Conservation (phyloP, 2,113 vertebrate species). For the Condylura cristata region DNA sequence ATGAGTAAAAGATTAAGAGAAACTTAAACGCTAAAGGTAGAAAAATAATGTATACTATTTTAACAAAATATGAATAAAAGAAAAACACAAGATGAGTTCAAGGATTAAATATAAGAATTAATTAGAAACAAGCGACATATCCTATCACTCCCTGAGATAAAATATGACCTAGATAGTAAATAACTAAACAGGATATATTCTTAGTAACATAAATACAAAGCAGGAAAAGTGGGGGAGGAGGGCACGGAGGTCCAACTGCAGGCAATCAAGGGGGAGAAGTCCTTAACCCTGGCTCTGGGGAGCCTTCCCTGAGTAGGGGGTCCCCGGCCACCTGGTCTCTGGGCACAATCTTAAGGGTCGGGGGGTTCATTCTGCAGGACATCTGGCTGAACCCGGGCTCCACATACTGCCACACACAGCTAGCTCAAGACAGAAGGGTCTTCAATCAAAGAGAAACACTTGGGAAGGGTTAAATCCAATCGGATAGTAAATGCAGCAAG, state of each 20-base stretch:
- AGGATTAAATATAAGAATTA: conserved; percentile 14
- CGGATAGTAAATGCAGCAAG: not conserved
- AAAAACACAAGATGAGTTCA: not conserved
- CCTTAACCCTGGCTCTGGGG: not conserved
- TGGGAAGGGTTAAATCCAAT: not conserved
- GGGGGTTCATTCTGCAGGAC: not conserved
- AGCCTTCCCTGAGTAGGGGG: not conserved
- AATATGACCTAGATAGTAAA: not conserved
- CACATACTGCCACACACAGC: not conserved
- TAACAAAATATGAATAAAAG: not conserved
- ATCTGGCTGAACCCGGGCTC: not conserved
- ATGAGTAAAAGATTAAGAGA: not conserved
- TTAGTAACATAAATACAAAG: not conserved
- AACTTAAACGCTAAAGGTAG: not conserved
- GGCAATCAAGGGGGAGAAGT: not conserved
- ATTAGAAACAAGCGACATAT: not conserved
- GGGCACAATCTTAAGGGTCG: not conserved
- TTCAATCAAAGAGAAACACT: not conserved
- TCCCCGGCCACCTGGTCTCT: not conserved
- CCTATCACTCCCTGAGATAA: not conserved
- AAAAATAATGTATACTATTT: not conserved
- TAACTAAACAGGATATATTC: not conserved
- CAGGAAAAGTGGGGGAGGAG: not conserved
- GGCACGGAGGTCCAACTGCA: not conserved
- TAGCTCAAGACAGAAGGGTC: not conserved